Base-by-base conservation (phyloP, 2,113 vertebrate species). In the Numida meleagris region DNA sequence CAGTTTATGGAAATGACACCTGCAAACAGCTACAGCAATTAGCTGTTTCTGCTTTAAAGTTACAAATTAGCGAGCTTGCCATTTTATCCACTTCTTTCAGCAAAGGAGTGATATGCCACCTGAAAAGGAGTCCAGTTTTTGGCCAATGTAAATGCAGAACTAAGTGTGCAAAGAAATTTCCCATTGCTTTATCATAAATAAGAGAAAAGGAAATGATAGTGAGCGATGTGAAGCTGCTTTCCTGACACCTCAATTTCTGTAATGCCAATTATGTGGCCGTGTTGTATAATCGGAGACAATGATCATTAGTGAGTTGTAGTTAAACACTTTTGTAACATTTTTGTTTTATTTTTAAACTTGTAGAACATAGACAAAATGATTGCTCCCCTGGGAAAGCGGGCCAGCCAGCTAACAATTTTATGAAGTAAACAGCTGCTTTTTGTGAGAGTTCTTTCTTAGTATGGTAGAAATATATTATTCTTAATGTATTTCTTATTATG, bases 1-100 rank as follows among this genome's bases (percentile, higher is more conserved):
- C 14, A 58, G 46, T 27, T 66, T 42, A 25, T 53, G 65, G 89
- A 89, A 94, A 74, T 65, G 46, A 19, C 62, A 85, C 31, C 31
- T 85, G 76, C 40, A 25, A 31, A 31, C 70, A 93, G 33, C 63
- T 45, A 42, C n/a, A 46, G 67, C 79, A 94, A 78, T 92, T 92
- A 96, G 85, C 50, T 78, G 10, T 42, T 94, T 77, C 43, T 80
- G 51, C 82, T 94, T 94, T 95, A 75, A 84, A 89, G 66, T 87
- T 90, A 82, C n/a, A 50, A 88, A 82, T 93, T 92, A 93, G 93
- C 75, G 66, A 96, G 77, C 0, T 0, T 66, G 74, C 50, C 66
- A 67, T 11, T 46, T 63, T 90, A 76, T 17, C 8, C 63, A 67
- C 80, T 50, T 86, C 50, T 71, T 96, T 79, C 14, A 71, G 55